Evolutionary conservation across 2,888 invertebrate genomes (phyloP).

Genomic region (Hedychridium roseum): DNA sequence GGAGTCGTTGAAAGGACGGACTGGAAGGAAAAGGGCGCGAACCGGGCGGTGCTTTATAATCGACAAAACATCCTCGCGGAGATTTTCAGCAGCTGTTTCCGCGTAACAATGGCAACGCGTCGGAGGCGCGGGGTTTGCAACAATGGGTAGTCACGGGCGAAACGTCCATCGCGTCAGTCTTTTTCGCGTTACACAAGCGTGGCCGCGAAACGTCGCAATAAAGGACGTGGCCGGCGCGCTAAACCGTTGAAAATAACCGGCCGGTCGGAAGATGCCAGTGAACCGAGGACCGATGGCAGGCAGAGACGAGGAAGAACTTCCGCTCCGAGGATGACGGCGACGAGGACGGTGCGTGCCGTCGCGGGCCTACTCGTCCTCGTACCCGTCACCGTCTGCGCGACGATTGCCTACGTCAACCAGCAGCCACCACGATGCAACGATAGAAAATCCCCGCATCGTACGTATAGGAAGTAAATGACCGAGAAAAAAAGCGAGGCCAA

Average conservation of each 20-base stretch:
- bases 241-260: too few species aligned
- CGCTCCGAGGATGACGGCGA: constrained; percentile 37
- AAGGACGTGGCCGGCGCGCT: background rate
- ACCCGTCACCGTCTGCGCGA: constrained; percentile 48
- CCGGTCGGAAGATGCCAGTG: constrained; percentile 25
- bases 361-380: constrained; percentile 44
- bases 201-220: background rate
- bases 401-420: constrained; percentile 34
- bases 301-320: constrained; percentile 22
- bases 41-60: too few species aligned
- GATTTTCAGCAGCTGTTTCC: too few species aligned
- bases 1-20: too few species aligned
- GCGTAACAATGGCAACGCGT: too few species aligned
- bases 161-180: background rate
- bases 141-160: too few species aligned
- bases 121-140: too few species aligned
- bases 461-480: too few species aligned
- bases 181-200: background rate
- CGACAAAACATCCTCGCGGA: too few species aligned
- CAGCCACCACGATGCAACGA: constrained; percentile 36
- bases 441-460: constrained; percentile 31
- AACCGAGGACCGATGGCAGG: constrained; percentile 27
- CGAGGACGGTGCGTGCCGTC: constrained; percentile 33
- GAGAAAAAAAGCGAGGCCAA: too few species aligned
- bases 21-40: too few species aligned